phyloP scores from a whole-genome alignment of 2,888 invertebrate species.

The Galeruca laticollis region DNA sequence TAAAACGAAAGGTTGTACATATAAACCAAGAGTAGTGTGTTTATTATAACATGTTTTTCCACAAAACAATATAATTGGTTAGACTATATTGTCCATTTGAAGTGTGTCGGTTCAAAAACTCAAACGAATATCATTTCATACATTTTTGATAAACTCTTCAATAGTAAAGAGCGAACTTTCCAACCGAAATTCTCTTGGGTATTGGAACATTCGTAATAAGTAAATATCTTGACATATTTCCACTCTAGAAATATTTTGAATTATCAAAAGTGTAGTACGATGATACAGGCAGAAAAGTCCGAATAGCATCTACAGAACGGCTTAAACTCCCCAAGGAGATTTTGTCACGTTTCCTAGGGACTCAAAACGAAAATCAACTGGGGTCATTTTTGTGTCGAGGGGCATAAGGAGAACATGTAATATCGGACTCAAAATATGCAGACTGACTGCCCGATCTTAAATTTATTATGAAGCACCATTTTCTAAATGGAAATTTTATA shows the following conservation, averaged over 20 bases:
- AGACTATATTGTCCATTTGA: background rate
- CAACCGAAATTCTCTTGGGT: constrained; percentile 25
- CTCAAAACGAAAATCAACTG: constrained; percentile 48
- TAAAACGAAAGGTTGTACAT: background rate
- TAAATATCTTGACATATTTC: constrained; percentile 49
- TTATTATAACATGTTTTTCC: background rate
- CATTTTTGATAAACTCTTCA: constrained; percentile 25
- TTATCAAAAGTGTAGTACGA: constrained; percentile 47
- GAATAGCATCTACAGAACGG: constrained; percentile 43
- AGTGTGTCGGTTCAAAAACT: background rate
- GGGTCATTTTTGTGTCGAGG: constrained; percentile 58
- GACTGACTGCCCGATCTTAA: constrained; percentile 64
- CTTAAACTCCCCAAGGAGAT: constrained; percentile 67
- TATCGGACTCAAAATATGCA: constrained; percentile 54
- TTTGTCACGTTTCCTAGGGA: constrained; percentile 65
- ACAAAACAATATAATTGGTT: too few species aligned
- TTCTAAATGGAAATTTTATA: constrained; percentile 67
- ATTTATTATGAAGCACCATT: constrained; percentile 65
- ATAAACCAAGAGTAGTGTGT: background rate
- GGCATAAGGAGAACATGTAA: constrained; percentile 31
- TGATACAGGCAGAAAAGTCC: constrained; percentile 36
- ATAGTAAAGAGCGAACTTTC: constrained; percentile 19
- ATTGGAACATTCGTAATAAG: constrained; percentile 33
- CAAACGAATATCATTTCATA: constrained; percentile 5
- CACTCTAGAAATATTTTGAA: constrained; percentile 53